Evolutionary conservation across 1,140 invertebrate genomes (phyloP), one percentile per base, ranked within the genome.

Genomic region (Pseudobourletiella spinata): DNA sequence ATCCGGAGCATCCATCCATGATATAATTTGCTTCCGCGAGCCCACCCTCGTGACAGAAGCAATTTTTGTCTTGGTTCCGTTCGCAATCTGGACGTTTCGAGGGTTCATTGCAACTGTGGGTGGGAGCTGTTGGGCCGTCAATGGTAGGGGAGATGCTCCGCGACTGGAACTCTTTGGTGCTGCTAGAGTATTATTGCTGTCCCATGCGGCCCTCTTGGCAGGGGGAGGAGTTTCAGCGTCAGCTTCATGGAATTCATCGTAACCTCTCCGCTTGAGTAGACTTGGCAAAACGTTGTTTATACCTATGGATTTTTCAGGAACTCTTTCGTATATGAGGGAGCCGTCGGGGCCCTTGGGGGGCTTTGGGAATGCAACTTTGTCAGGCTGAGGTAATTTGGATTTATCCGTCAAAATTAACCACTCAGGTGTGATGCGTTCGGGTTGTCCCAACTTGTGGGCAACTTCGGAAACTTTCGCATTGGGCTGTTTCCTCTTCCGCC

Each of bases 1-100:
- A 76, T 97, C 93, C 3, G 93, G 93, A 48, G 93, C 93, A 78
- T 97, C 93, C 85, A 95, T 92, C 92, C 91, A 96, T 72, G 91
- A 95, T 72, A 96, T 92, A 48, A 94, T 89, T 78, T 92, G 90
- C 72, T 92, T 91, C 16, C 88, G 81, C 4, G 73, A 77, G 57
- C 81, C 82, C 67, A 83, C 79, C 64, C 81, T 79, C 50, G 79
- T 84, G 78, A 83, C 83, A 16, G 81, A 79, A 25, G 77, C 75
- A 16, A 79, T 72, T 61, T 78, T 78, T 50, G 75, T 74, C 55
- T 69, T 68, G 30, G 73, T 75, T 46, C 87, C 80, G 74, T 81
- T 81, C 15, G 50, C 24, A 57, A 79, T 63, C 57, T 76, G 76
- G 39, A 74, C 70, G 50, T 69, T 71, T 48, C 72, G 56, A 59